These are phyloP conservation scores for Heloderma charlesbogerti DNA, from an alignment of 2,113 vertebrate species.

Conservation along the genomic window DNA sequence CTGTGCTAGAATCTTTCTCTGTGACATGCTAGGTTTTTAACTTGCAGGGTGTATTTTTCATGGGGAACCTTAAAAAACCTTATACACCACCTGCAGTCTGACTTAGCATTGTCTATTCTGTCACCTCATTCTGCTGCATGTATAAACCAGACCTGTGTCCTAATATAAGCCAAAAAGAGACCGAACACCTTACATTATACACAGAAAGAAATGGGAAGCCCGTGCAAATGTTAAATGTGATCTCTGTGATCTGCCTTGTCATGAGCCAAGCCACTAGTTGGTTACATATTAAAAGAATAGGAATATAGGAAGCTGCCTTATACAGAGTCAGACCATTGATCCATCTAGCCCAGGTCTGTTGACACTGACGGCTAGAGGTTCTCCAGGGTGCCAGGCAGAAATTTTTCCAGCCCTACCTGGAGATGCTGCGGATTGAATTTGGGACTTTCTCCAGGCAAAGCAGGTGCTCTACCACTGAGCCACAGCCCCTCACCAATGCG, in stretches of 20 bases:
- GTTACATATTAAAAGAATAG: background rate
- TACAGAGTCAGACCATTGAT: too few relatives aligned
- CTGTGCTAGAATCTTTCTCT: background rate
- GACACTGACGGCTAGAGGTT: too few relatives aligned
- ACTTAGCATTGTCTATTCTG: background rate
- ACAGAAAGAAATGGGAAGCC: background rate
- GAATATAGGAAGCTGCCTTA: too few relatives aligned
- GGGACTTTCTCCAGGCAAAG: too few relatives aligned
- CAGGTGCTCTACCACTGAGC: too few relatives aligned
- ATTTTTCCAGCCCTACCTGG: too few relatives aligned
- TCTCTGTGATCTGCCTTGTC: background rate
- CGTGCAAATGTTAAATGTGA: background rate
- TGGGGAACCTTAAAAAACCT: background rate
- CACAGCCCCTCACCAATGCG: too few relatives aligned
- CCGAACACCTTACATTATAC: background rate
- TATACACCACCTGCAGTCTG: background rate
- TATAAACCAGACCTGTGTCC: background rate
- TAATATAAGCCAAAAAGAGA: background rate
- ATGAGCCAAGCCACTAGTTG: background rate
- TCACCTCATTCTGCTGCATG: background rate
- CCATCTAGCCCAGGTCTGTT: too few relatives aligned
- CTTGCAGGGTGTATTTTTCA: background rate
- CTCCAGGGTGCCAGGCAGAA: too few relatives aligned
- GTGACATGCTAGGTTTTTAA: background rate
- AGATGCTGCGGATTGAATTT: too few relatives aligned